Base-by-base conservation (phyloP, 2,888 invertebrate genomes). In the Stegana nigrithorax region DNA sequence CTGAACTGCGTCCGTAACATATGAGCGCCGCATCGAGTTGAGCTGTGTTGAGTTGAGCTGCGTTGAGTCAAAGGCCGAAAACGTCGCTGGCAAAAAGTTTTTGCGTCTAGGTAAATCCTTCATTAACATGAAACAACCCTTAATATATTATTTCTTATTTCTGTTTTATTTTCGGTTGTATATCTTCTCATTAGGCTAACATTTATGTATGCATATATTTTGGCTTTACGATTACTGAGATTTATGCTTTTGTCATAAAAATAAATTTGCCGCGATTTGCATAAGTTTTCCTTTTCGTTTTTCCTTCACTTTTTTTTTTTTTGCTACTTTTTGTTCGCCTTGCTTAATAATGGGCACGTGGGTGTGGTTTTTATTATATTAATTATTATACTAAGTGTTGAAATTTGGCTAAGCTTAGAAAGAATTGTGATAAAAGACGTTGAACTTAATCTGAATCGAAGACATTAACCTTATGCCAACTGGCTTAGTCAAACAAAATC, bases 211-310 rank as follows among this genome's bases (percentile, higher is more conserved):
- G 29, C 17, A 32, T 55, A 32, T 55, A 10, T 39, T 39, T 39
- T 17, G 17, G 72, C 59, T 59, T 71, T 72, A 68, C 65, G 72
- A 63, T 69, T 68, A 69, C 39, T 21, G 57, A 67, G 75, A 75
- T 75, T 75, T 75, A 75, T 75, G 77, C 68, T 66, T 67, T 67
- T 70, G 73, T 71, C 77, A 66, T 75, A 76, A 75, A 75, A 69
- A 62, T 66, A 69, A 69, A 76, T 68, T 68, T 68, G 60, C 65
- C 67, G 63, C 57, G 56, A 78, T 75, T 75, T 75, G 73, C 72
- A 76, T 78, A 75, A 73, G 66, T 71, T 62, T 53, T 65, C n/a
- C n/a, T n/a, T n/a, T n/a, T n/a, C n/a, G n/a, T n/a, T n/a, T n/a
- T n/a, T n/a, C n/a, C n/a, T n/a, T n/a, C n/a, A n/a, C n/a, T n/a